phyloP scores from a whole-genome alignment of 2,888 invertebrate genomes.

The Hartigia nigra region DNA sequence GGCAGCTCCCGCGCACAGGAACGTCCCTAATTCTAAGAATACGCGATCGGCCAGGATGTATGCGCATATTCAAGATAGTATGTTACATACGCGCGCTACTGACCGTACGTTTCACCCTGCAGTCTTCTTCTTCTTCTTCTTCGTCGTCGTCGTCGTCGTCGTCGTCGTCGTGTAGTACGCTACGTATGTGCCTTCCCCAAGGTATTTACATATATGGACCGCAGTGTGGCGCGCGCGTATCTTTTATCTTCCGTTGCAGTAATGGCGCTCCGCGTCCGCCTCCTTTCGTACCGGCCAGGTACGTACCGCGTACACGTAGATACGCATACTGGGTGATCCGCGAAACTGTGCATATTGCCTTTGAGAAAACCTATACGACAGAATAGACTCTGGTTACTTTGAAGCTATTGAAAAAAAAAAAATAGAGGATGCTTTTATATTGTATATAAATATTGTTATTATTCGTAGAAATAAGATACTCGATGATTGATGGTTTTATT shows the following conservation, averaged over 20 bases:
- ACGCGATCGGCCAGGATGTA: slow-evolving; percentile 56
- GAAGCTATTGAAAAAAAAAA: not conserved
- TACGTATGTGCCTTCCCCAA: slow-evolving; percentile 54
- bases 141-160: slow-evolving; percentile 21
- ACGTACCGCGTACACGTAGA: slow-evolving; percentile 36
- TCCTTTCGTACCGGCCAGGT: slow-evolving; percentile 36
- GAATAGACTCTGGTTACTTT: not conserved
- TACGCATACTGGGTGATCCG: slow-evolving; percentile 44
- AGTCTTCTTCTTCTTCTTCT: slow-evolving; percentile 34
- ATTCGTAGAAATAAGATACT: not conserved
- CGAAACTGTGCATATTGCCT: not conserved
- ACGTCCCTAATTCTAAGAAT: slow-evolving; percentile 63
- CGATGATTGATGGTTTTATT: not conserved
- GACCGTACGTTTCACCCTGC: slow-evolving; percentile 53
- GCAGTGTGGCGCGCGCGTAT: slow-evolving; percentile 58
- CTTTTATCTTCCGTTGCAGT: slow-evolving; percentile 61
- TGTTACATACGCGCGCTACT: slow-evolving; percentile 63
- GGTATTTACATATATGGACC: slow-evolving; percentile 66
- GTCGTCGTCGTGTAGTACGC: not conserved
- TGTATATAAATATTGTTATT: not conserved
- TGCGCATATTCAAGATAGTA: slow-evolving; percentile 66
- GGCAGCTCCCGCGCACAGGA: slow-evolving; percentile 62
- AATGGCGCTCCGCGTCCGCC: slow-evolving; percentile 55
- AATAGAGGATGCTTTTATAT: not conserved
- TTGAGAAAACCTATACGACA: not conserved